Evolutionary conservation across 2,888 invertebrate species (phyloP).

Genomic region (Ophion ellenae): DNA sequence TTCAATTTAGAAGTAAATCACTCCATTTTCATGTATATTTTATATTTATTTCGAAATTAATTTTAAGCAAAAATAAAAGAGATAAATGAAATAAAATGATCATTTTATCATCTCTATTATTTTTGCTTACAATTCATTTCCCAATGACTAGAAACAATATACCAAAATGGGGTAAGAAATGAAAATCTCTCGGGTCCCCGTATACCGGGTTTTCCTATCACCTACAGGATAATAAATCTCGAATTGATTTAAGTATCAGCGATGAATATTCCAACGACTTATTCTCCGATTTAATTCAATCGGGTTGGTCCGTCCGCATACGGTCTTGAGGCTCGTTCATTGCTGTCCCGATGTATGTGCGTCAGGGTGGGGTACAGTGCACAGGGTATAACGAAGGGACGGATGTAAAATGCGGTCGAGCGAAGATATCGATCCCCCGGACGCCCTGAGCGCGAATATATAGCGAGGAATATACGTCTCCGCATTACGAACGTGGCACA

Average conservation of each 20-base stretch:
- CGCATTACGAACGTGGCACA: conserved; percentile 58
- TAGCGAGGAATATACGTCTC: conserved; percentile 46
- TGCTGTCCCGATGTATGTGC: conserved; percentile 14
- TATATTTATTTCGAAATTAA: too few relatives aligned
- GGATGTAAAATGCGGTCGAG: conserved; percentile 50
- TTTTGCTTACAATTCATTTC: too few relatives aligned
- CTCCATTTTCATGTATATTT: too few relatives aligned
- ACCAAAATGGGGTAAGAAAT: too few relatives aligned
- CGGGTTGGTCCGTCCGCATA: neutral
- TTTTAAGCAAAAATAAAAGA: too few relatives aligned
- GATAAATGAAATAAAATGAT: too few relatives aligned
- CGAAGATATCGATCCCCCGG: conserved; percentile 52
- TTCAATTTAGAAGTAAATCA: too few relatives aligned
- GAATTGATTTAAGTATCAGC: neutral
- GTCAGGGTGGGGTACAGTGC: neutral
- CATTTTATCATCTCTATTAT: too few relatives aligned
- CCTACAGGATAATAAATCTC: too few relatives aligned
- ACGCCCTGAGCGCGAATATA: conserved; percentile 34
- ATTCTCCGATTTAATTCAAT: conserved; percentile 21
- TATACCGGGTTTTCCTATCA: too few relatives aligned
- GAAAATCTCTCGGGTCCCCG: too few relatives aligned
- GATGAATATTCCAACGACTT: conserved; percentile 1
- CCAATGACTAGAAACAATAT: too few relatives aligned
- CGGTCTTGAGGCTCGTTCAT: conserved; percentile 22
- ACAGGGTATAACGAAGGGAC: neutral